A percentile compares a stretch with the other conserved stretches of the same genome.
phyloP scores from a whole-genome alignment of 2,888 invertebrate genomes.

The Leptogaster cylindrica region DNA sequence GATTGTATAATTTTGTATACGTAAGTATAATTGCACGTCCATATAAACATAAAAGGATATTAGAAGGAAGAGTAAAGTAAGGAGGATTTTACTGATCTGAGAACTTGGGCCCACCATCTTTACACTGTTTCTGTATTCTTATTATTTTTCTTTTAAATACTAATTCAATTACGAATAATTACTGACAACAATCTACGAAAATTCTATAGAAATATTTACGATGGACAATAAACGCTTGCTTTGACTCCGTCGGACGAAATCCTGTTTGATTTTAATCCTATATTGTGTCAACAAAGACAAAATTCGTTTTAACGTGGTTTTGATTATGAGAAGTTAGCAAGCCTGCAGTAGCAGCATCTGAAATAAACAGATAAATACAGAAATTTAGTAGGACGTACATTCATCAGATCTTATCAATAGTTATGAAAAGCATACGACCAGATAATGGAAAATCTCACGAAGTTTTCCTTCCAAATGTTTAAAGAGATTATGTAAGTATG shows the following conservation, averaged over 20 bases:
- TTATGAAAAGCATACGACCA: constrained; percentile 2
- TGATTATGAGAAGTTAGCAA: constrained; percentile 25
- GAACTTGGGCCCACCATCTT: constrained; percentile 77
- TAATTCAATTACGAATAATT: neutral
- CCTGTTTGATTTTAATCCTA: no score
- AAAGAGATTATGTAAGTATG: no score
- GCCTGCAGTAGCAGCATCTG: constrained; percentile 30
- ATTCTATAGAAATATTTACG: neutral
- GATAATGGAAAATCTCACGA: neutral
- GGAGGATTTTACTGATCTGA: constrained; percentile 73
- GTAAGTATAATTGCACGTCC: constrained; percentile 74
- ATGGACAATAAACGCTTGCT: neutral
- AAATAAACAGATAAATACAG: constrained; percentile 34
- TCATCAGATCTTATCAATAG: neutral
- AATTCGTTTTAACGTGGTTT: constrained; percentile 12
- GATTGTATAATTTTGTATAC: constrained; percentile 74
- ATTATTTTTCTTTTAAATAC: constrained; percentile 3
- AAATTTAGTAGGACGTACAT: constrained; percentile 8
- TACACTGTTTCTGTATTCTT: constrained; percentile 43
- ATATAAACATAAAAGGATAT: constrained; percentile 73
- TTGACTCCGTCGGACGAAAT: neutral
- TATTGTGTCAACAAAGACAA: constrained; percentile 17
- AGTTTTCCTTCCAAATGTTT: no score
- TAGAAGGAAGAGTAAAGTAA: constrained; percentile 66
- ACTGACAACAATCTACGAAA: neutral